phyloP scores from a whole-genome alignment of 2,797 vertebrate species.

The Microctenopoma lineatum region DNA sequence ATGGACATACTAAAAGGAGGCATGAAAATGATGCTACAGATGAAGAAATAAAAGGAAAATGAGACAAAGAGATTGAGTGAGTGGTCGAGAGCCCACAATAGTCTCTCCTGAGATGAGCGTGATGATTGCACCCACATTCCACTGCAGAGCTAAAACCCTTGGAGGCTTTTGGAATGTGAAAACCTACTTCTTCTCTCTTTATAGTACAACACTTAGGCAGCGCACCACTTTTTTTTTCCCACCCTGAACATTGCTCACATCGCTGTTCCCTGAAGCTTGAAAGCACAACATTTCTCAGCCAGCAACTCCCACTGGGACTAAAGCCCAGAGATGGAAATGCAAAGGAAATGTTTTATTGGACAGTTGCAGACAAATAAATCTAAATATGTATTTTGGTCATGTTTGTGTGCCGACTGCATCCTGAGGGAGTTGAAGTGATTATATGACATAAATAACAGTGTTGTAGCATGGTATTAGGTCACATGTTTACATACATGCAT shows the following conservation, averaged over 20 bases:
- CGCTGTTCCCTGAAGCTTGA: constrained; percentile 85
- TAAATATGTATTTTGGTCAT: constrained; percentile 88
- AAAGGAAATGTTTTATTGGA: constrained; percentile 87
- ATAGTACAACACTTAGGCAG: constrained; percentile 79
- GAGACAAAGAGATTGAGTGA: constrained; percentile 69
- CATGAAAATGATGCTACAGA: constrained; percentile 38
- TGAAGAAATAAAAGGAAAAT: constrained; percentile 46
- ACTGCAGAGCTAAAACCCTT: constrained; percentile 71
- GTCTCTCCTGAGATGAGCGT: constrained; percentile 75
- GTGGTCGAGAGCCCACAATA: constrained; percentile 51
- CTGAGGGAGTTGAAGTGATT: constrained; percentile 81
- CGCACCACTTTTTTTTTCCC: constrained; percentile 58
- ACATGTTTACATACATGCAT: constrained; percentile 77
- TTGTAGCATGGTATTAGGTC: constrained; percentile 76
- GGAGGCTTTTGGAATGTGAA: constrained; percentile 77
- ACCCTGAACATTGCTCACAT: constrained; percentile 85
- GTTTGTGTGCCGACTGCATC: constrained; percentile 79
- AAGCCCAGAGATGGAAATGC: constrained; percentile 82
- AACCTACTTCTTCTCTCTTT: constrained; percentile 79
- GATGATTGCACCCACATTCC: constrained; percentile 78
- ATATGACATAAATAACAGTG: constrained; percentile 85
- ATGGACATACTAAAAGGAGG: constrained; percentile 41
- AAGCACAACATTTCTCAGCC: constrained; percentile 86
- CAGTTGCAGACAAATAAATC: constrained; percentile 88
- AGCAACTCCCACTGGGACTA: constrained; percentile 83